Evolutionary conservation across 53 echinoderm and acorn worm species (phyloP).

Genomic region (Patiria pectinifera): DNA sequence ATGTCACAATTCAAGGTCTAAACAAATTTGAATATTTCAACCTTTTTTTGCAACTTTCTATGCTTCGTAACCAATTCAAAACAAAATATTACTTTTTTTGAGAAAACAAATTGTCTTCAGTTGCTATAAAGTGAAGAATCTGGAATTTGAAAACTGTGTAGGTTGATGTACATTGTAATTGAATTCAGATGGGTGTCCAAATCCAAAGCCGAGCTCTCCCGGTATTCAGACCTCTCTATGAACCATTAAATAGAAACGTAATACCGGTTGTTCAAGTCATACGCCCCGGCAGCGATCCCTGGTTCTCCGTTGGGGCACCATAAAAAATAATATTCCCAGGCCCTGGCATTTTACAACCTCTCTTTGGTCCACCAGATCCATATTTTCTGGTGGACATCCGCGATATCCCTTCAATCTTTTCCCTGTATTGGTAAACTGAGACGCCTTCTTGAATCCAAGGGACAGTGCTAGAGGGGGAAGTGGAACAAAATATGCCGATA

Average conservation of each 20-base stretch:
- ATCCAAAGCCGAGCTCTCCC: not conserved
- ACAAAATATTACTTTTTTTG: not conserved
- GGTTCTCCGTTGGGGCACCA: conserved; percentile 37
- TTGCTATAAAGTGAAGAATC: not conserved
- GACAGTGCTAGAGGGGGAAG: not conserved
- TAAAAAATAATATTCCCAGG: conserved; percentile 19
- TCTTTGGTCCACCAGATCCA: conserved; percentile 37
- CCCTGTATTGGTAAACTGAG: conserved; percentile 28
- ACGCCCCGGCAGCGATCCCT: not conserved
- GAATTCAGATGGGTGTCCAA: not conserved
- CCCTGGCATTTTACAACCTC: conserved; percentile 14
- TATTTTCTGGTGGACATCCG: conserved; percentile 49
- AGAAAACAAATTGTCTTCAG: not conserved
- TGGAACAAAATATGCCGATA: conserved; percentile 47
- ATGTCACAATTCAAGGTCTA: too few relatives aligned
- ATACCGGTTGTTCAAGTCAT: conserved; percentile 20
- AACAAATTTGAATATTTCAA: too few relatives aligned
- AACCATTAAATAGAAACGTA: conserved; percentile 40
- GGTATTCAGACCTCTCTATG: not conserved
- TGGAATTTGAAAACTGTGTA: not conserved
- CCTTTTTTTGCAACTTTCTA: too few relatives aligned
- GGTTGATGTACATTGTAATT: not conserved
- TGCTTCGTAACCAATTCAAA: too few relatives aligned
- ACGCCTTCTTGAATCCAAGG: conserved; percentile 24
- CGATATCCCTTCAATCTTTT: conserved; percentile 28